Base-by-base conservation (phyloP, 2,888 invertebrate species). In the Cryptus armator region DNA sequence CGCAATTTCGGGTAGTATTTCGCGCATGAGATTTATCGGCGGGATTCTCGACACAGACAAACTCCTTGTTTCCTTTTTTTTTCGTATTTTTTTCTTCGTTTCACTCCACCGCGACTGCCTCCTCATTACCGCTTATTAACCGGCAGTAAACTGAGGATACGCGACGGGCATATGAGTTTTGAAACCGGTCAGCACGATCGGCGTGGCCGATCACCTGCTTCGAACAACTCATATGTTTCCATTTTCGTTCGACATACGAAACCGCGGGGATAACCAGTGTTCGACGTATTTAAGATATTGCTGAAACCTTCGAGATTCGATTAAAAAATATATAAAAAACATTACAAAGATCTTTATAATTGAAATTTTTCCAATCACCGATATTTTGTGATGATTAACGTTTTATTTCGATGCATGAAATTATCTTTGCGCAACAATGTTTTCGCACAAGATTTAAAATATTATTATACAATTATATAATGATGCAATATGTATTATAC, bases 41-140 rank as follows among this genome's bases (percentile, higher is more conserved):
- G 53, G 37, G 77, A 85, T 77, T 83, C 81, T 76, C 79, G 67
- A 76, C 75, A 80, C 71, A 59, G 59, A 64, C 66, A 75, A 68
- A 44, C 51, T 48, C 44, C 37, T 37, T 72, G 29, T 62, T 62
- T 32, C 62, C 76, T 59, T 29, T 29, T 43, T 66, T 37, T 64
- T 51, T 64, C 67, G 12, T 70, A 14, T 66, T 72, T 68, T 37
- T 19, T 32, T 44, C 19, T 62, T 12, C 62, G 14, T 37, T 43
- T 71, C 72, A 76, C 71, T 29, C 76, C 75, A 75, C 80, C 84
- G 56, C 70, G 83, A 78, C 77, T 84, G 75, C 84, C 66, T 87
- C 88, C 90, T 91, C 90, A 91, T 91, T 91, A 90, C 88, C 83
- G 89, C 89, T 92, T 92, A 92, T 92, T 92, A 92, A 92, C 89